phyloP scores from a whole-genome alignment of 2,113 vertebrate genomes.

The Rhea pennata region DNA sequence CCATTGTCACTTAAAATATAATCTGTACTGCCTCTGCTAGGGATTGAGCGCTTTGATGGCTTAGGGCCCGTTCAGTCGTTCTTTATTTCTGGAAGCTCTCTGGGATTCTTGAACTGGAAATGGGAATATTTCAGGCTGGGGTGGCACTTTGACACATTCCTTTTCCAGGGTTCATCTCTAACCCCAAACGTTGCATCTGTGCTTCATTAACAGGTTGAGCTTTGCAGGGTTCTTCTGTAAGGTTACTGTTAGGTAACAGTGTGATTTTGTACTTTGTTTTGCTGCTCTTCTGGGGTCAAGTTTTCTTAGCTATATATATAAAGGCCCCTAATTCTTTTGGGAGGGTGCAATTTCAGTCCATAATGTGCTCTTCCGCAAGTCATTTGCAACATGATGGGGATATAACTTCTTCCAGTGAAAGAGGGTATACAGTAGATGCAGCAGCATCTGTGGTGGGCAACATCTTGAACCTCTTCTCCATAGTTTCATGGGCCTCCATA shows the following conservation, averaged over 20 bases:
- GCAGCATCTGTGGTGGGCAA: neutral
- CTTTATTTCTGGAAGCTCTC: constrained; percentile 31
- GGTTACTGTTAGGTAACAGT: neutral
- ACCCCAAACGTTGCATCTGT: neutral
- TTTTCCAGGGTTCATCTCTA: neutral
- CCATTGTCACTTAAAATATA: constrained; percentile 3
- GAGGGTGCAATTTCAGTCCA: neutral
- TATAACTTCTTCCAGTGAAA: neutral
- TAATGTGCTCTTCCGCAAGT: neutral
- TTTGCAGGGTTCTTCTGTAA: neutral
- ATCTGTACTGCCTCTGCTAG: constrained; percentile 2
- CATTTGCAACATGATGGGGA: neutral
- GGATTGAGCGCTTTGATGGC: constrained; percentile 37
- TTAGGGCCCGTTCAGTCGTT: neutral
- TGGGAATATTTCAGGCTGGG: constrained; percentile 16
- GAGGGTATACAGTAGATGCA: neutral
- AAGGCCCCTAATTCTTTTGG: neutral
- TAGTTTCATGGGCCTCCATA: neutral
- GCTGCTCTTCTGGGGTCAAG: neutral
- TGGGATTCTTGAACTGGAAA: constrained; percentile 57
- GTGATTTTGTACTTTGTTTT: neutral
- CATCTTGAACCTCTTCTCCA: neutral
- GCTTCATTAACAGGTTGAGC: neutral
- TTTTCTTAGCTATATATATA: neutral
- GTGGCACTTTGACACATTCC: neutral